Conservation (phyloP, 2,888 invertebrate species). For the Lepetodrilus schrolli region DNA sequence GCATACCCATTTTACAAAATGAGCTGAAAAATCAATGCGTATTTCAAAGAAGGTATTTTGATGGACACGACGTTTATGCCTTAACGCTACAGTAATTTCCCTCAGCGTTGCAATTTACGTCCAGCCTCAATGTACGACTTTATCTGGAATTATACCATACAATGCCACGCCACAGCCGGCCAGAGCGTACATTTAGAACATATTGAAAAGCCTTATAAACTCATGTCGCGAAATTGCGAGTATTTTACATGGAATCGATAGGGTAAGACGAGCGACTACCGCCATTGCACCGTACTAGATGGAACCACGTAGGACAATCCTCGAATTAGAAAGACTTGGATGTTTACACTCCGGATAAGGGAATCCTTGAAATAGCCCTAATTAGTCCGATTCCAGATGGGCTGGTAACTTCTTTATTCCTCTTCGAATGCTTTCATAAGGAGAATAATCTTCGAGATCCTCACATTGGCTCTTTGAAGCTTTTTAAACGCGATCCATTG, state of each 20-base stretch:
- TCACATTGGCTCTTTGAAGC: not conserved
- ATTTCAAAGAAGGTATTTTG: not conserved
- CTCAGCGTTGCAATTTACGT: slow-evolving; percentile 7
- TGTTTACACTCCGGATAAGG: slow-evolving; percentile 3
- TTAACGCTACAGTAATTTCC: not conserved
- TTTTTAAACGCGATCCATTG: no score
- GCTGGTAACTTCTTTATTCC: not conserved
- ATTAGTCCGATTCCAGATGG: slow-evolving; percentile 5
- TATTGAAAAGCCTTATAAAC: not conserved
- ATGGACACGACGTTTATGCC: not conserved
- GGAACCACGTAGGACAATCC: not conserved
- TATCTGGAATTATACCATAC: slow-evolving; percentile 9
- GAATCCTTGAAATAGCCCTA: not conserved
- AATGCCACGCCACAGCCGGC: slow-evolving; percentile 20
- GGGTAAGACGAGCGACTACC: slow-evolving; percentile 10
- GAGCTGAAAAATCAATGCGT: not conserved
- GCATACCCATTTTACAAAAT: not conserved
- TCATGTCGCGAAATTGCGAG: not conserved
- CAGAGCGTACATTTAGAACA: slow-evolving; percentile 2
- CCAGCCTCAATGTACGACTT: slow-evolving; percentile 1
- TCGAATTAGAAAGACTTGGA: not conserved
- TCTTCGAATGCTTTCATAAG: slow-evolving; percentile 7
- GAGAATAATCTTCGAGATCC: not conserved
- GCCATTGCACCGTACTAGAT: not conserved
- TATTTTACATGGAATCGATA: slow-evolving; percentile 1